phyloP scores from a whole-genome alignment of 2,888 invertebrate species.

The Xiphydria camelus region DNA sequence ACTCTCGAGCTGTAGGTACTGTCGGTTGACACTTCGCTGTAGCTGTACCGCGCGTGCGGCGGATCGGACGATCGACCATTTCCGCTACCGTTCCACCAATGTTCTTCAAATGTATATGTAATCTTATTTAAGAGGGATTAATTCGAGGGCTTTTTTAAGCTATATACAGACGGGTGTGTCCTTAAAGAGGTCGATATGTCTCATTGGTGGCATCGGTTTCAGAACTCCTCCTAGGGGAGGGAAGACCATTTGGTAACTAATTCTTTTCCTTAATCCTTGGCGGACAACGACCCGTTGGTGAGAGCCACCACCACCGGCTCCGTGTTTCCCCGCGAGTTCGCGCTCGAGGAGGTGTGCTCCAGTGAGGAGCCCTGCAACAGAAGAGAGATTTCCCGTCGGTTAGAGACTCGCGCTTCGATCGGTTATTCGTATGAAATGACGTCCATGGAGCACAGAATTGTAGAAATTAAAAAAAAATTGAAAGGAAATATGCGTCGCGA shows the following conservation, averaged over 20 bases:
- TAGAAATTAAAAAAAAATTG: too few species aligned
- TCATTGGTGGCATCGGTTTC: slow-evolving; percentile 45
- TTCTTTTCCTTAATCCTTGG: slow-evolving; percentile 44
- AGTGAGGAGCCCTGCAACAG: slow-evolving; percentile 45
- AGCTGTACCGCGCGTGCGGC: slow-evolving; percentile 7
- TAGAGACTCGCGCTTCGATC: too few species aligned
- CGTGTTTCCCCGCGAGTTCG: slow-evolving; percentile 39
- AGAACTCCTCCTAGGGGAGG: slow-evolving; percentile 36
- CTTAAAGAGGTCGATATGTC: slow-evolving; percentile 50
- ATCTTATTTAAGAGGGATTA: slow-evolving; percentile 15
- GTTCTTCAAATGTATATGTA: too few species aligned
- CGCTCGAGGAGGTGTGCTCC: slow-evolving; percentile 42
- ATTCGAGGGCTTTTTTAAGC: slow-evolving; percentile 31
- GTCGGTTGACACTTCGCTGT: too few species aligned
- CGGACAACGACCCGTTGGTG: slow-evolving; percentile 52
- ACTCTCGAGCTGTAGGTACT: too few species aligned
- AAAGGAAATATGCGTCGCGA: too few species aligned
- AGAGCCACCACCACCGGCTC: slow-evolving; percentile 38
- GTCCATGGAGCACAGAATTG: too few species aligned
- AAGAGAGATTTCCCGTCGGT: too few species aligned
- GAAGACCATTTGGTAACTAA: slow-evolving; percentile 33
- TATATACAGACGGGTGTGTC: slow-evolving; percentile 48
- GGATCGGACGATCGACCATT: slow-evolving; percentile 12
- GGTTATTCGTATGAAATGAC: too few species aligned
- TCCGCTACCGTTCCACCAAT: too few species aligned